phyloP scores from a whole-genome alignment of 2,888 invertebrate species.

The Drosophila nigricruria region DNA sequence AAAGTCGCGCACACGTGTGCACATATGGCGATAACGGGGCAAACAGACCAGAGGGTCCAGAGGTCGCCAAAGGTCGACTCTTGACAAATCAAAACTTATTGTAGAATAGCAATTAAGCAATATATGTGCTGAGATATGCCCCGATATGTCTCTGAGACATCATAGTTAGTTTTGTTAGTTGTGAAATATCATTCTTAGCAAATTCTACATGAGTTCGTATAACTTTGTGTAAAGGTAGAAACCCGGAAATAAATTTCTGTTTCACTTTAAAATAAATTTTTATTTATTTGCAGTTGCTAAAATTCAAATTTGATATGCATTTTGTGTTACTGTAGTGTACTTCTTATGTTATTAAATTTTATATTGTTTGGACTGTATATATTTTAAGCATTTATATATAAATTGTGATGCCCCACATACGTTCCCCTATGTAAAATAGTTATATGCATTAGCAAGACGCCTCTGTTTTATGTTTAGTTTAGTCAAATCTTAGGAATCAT shows the following conservation, averaged over 20 bases:
- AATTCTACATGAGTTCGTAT: not conserved
- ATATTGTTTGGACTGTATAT: no score
- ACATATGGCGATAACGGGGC: conserved; percentile 19
- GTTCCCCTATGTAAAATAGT: not conserved
- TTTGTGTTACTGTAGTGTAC: not conserved
- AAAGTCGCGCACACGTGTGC: conserved; percentile 64
- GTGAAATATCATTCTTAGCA: not conserved
- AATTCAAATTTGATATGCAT: not conserved
- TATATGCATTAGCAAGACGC: no score
- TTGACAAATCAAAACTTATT: conserved; percentile 21
- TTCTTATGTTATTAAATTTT: not conserved
- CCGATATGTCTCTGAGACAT: no score
- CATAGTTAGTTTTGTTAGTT: not conserved
- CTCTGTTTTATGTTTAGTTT: not conserved
- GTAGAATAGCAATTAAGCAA: not conserved
- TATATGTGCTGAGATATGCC: no score
- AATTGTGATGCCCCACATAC: no score
- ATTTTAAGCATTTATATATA: not conserved
- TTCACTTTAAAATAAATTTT: not conserved
- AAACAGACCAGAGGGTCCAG: conserved; percentile 10
- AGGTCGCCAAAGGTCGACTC: conserved; percentile 42
- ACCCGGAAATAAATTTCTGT: not conserved
- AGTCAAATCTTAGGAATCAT: not conserved
- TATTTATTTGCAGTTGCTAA: not conserved
- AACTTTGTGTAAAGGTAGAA: not conserved